Evolutionary conservation across 1,140 invertebrate genomes (phyloP).

Genomic region (Streblospio benedicti): DNA sequence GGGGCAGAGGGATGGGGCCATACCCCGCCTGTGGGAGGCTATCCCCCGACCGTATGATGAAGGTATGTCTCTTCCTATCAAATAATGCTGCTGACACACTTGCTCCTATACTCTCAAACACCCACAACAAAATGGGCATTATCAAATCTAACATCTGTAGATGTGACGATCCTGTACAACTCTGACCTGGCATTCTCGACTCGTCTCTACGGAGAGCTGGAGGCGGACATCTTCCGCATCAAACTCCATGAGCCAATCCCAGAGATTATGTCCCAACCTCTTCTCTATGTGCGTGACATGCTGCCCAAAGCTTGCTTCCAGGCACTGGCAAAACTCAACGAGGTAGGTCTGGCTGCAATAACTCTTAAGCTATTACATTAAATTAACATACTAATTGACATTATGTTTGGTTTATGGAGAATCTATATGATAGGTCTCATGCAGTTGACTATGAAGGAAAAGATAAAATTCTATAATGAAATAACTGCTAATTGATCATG

Average conservation of each 20-base stretch:
- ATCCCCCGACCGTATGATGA: slow-evolving; percentile 16
- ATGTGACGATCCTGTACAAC: slow-evolving; percentile 40
- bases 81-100: too few species aligned
- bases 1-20: slow-evolving; percentile 34
- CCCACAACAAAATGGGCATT: background rate
- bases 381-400: too few species aligned
- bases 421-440: too few species aligned
- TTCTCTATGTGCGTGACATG: slow-evolving; percentile 45
- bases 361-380: too few species aligned
- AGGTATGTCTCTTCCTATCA: too few species aligned
- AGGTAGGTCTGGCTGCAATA: slow-evolving; percentile 27
- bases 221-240: slow-evolving; percentile 41
- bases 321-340: slow-evolving; percentile 37
- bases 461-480: too few species aligned
- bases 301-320: slow-evolving; percentile 42
- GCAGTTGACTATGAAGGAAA: too few species aligned
- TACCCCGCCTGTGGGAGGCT: slow-evolving; percentile 31
- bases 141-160: too few species aligned
- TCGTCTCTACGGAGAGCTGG: slow-evolving; percentile 41
- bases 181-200: slow-evolving; percentile 39
- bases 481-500: too few species aligned
- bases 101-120: too few species aligned
- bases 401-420: too few species aligned
- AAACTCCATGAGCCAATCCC: slow-evolving; percentile 43
- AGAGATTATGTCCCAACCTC: slow-evolving; percentile 39